Percentiles rank a stretch among this genome's conserved stretches.
Conservation (phyloP, 2,888 invertebrate genomes). For the Camptogramma bilineatum region DNA sequence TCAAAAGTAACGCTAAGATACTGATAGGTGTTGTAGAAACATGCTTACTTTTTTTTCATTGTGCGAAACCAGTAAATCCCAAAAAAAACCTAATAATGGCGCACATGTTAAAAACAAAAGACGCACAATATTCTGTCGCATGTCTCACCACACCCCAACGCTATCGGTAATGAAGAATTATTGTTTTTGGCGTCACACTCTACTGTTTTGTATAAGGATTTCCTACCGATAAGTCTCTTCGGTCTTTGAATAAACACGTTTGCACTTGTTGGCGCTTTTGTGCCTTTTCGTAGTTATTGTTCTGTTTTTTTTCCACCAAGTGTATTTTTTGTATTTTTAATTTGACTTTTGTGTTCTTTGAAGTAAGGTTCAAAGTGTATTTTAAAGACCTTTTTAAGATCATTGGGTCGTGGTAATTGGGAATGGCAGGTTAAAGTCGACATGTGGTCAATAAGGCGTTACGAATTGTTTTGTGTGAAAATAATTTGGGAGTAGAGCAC, state of each 20-base stretch:
- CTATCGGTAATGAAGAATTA: slow-evolving; percentile 79
- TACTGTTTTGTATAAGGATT: slow-evolving; percentile 80
- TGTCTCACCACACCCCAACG: slow-evolving; percentile 52
- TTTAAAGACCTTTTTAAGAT: slow-evolving; percentile 38
- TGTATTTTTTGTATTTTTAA: slow-evolving; percentile 43
- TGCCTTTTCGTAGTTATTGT: slow-evolving; percentile 25
- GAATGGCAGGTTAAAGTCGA: slow-evolving; percentile 36
- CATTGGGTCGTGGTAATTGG: slow-evolving; percentile 48
- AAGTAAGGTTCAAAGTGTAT: slow-evolving; percentile 29
- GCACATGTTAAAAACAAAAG: slow-evolving; percentile 24
- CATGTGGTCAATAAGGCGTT: slow-evolving; percentile 40
- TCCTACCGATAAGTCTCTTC: slow-evolving; percentile 75
- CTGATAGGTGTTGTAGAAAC: no score
- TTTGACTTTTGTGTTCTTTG: slow-evolving; percentile 26
- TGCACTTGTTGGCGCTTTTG: slow-evolving; percentile 63
- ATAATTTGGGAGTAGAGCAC: slow-evolving; percentile 24
- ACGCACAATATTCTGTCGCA: slow-evolving; percentile 51
- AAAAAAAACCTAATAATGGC: not conserved
- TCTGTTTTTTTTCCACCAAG: slow-evolving; percentile 49
- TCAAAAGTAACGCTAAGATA: no score
- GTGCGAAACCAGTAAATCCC: no score
- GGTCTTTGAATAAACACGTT: slow-evolving; percentile 75
- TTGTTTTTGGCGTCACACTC: slow-evolving; percentile 80
- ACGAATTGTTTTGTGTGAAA: slow-evolving; percentile 33
- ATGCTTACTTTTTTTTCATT: no score